Evolutionary conservation across 2,888 invertebrate genomes (phyloP), one percentile per base, ranked within the genome.

Genomic region (Pediacus dermestoides): DNA sequence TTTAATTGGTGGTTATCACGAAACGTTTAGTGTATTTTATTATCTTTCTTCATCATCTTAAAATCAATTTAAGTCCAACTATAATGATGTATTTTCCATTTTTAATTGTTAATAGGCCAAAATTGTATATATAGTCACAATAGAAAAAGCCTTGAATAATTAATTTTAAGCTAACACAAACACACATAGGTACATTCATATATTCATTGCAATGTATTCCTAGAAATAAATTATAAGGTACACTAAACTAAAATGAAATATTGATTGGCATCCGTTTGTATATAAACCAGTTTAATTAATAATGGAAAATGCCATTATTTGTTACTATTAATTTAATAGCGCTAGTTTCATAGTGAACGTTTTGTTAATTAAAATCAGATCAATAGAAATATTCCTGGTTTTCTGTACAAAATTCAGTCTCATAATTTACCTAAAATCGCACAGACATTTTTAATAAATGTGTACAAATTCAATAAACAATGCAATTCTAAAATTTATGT

Each of bases 231-330:
- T 6, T 18, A 18, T 18, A n/a, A 18, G n/a, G 21, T 18, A 18
- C 21, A 18, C 21, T 18, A 18, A 18, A 18, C 21, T n/a, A 7
- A 18, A 18, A 18, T 18, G 21, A 18, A 18, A 18, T 18, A 18
- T 18, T 18, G 21, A 18, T 18, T 18, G 6, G 21, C 6, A 7
- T n/a, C n/a, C n/a, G n/a, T n/a, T n/a, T n/a, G n/a, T n/a, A n/a
- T n/a, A n/a, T 18, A n/a, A 7, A 18, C 6, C 6, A 18, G 6
- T 18, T 18, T 18, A 18, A 18, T 18, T 18, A 18, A 18, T 18
- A 18, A 18, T 18, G 6, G 21, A 18, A 18, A 18, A 18, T n/a
- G n/a, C 21, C 21, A 18, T 18, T 18, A 18, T 18, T 18, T 18
- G n/a, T 18, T 7, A 18, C 21, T 6, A 18, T 18, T 18, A 18